Base-by-base conservation (phyloP, 2,113 vertebrate species). In the Neodon shergylaensis region DNA sequence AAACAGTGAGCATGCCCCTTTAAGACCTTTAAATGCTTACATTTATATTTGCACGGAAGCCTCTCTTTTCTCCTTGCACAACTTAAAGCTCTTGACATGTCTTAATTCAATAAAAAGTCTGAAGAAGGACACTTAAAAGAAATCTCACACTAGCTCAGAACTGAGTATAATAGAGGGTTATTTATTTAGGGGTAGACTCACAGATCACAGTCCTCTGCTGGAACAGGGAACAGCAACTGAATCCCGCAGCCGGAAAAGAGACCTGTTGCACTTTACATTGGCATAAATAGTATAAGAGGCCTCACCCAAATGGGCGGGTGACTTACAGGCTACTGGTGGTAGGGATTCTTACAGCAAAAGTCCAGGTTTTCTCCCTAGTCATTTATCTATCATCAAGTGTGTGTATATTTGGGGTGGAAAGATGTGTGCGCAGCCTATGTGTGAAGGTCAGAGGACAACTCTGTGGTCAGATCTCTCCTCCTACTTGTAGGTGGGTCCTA, bases 41-140 rank as follows among this genome's bases (percentile, higher is more conserved):
- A 72, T 91, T 94, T 91, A 44, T 66, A 65, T 95, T 93, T 86
- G 78, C 47, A 89, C 74, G 84, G 47, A 92, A 77, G 78, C 77
- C 58, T 52, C 54, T 44, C 66, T 66, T n/a, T 88, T 42, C 44
- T 84, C 58, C 79, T 21, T 89, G 63, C 24, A 31, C 7, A 63
- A 19, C 74, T 82, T 90, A 82, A 95, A 54, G 74, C 19, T 94
- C 49, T 92, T 88, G 84, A 77, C 22, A 52, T 94, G 83, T 33
- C 77, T 70, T 79, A 87, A 68, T 86, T 28, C 31, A 88, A 19
- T 58, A 58, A 21, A 58, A 58, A 19, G 16, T 19, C 54, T 58
- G 54, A 58, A 54, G 52, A 54, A 58, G 54, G 17, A 58, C 54
- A 58, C 17, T 58, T 58, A 58, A 58, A 58, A 19, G 54, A 58